Base-by-base conservation (phyloP, 2,888 invertebrate species). In the Malthinus flaveolus region DNA sequence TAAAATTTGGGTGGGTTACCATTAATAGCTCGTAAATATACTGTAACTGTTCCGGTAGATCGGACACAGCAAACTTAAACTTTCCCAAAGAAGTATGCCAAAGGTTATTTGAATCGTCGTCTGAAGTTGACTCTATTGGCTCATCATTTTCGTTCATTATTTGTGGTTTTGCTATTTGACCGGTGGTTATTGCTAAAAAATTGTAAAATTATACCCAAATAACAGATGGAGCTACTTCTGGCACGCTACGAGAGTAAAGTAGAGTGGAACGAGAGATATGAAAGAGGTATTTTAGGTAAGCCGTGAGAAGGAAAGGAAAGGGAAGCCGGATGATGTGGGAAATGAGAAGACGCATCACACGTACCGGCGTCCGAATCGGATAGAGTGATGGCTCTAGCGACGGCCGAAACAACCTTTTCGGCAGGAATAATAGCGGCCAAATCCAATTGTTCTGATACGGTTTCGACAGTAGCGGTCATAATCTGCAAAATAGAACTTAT, bases 391-490 rank as follows among this genome's bases (percentile, higher is more conserved):
- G 94, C 91, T 70, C 91, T 86, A 7, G 95, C 94, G 32, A 92
- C 90, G 31, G 91, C 93, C 33, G 90, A 86, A 62, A 90, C 85
- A 39, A 87, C 84, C 71, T 84, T 83, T 72, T 87, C 91, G 1
- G 88, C 83, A 47, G 95, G 93, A 72, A 95, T 86, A 37, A 92
- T 88, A 37, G 91, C 90, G 37, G 93, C 91, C 74, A 95, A 85
- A 78, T 96, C 96, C 73, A 95, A 82, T 78, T 94, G 91, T 77
- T 94, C 94, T 60, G 91, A 90, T 65, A 95, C 93, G 34, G 94
- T 95, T 82, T 95, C 93, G 72, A 95, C 94, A n/a, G 94, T 94
- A 15, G 95, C 95, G 68, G 95, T 94, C 91, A 94, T 92, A 74
- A 94, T 93, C 93, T 93, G 83, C 75, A 80, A 79, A 56, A 59